These are phyloP conservation scores for Eristalis tenax DNA, from an alignment of 2,888 invertebrate species.

Conservation along the genomic window DNA sequence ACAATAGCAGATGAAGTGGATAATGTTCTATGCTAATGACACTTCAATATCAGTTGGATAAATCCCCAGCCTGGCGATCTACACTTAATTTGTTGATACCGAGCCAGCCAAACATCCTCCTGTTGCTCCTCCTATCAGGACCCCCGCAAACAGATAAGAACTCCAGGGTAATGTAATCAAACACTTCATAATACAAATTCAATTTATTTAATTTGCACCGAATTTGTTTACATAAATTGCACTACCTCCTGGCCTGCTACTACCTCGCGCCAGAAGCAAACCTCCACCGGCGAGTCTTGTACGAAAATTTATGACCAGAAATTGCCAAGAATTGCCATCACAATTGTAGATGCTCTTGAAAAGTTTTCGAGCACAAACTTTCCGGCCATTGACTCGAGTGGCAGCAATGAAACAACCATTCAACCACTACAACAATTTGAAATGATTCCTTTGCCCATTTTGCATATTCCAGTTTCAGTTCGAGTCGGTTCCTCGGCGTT, in stretches of 20 bases:
- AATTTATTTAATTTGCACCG: conserved; percentile 45
- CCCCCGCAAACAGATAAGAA: not conserved
- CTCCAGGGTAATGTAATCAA: conserved; percentile 16
- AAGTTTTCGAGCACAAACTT: conserved; percentile 62
- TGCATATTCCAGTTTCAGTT: conserved; percentile 51
- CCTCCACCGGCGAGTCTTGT: conserved; percentile 32
- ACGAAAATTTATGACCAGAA: conserved; percentile 57
- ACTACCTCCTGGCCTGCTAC: not conserved
- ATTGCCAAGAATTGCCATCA: conserved; percentile 46
- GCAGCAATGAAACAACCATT: conserved; percentile 72
- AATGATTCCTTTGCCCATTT: conserved; percentile 68
- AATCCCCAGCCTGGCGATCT: too few relatives aligned
- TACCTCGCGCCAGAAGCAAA: conserved; percentile 1
- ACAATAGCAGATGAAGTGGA: too few relatives aligned
- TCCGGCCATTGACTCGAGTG: conserved; percentile 70
- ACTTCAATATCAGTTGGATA: too few relatives aligned
- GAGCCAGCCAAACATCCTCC: not conserved
- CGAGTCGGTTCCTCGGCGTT: conserved; percentile 28
- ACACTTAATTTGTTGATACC: too few relatives aligned
- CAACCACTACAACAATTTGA: conserved; percentile 69
- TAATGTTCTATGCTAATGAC: too few relatives aligned
- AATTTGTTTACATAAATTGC: conserved; percentile 42
- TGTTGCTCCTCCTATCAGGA: not conserved
- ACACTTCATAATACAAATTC: conserved; percentile 25
- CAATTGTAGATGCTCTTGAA: conserved; percentile 54